phyloP scores from a whole-genome alignment of 2,797 vertebrate species.

The Myotis myotis region DNA sequence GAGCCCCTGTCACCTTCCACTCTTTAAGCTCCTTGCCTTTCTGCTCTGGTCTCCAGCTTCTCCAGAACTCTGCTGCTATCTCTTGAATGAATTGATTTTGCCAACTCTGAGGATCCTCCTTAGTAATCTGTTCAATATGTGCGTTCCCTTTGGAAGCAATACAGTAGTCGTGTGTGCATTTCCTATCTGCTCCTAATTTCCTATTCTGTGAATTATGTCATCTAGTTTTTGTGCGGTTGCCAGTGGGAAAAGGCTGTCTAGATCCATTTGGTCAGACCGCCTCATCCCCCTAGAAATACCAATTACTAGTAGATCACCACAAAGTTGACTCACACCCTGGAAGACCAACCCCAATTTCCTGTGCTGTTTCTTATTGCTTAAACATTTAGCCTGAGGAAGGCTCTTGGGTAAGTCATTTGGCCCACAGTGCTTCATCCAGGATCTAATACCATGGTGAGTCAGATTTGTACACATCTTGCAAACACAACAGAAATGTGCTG shows the following conservation, averaged over 20 bases:
- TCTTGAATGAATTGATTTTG: conserved; percentile 75
- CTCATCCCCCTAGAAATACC: conserved; percentile 68
- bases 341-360: conserved; percentile 76
- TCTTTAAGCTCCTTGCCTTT: conserved; percentile 27
- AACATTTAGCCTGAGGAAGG: conserved; percentile 65
- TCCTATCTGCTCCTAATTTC: conserved; percentile 81
- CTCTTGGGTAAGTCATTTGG: conserved; percentile 66
- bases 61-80: conserved; percentile 48
- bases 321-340: conserved; percentile 63
- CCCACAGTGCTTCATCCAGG: conserved; percentile 56
- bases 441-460: conserved; percentile 27
- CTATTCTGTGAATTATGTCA: conserved; percentile 74
- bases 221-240: conserved; percentile 73
- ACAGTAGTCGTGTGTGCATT: conserved; percentile 65
- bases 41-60: neutral
- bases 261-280: conserved; percentile 68
- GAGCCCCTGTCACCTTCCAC: neutral
- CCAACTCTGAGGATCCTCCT: conserved; percentile 64
- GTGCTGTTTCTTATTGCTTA: conserved; percentile 64
- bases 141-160: conserved; percentile 73
- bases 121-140: conserved; percentile 77
- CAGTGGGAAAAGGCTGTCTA: conserved; percentile 73
- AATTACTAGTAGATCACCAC: conserved; percentile 60
- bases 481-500: conserved; percentile 37
- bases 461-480: conserved; percentile 42